These are phyloP conservation scores for Acleris emargana DNA, from an alignment of 2,888 invertebrate species.

Conservation along the genomic window DNA sequence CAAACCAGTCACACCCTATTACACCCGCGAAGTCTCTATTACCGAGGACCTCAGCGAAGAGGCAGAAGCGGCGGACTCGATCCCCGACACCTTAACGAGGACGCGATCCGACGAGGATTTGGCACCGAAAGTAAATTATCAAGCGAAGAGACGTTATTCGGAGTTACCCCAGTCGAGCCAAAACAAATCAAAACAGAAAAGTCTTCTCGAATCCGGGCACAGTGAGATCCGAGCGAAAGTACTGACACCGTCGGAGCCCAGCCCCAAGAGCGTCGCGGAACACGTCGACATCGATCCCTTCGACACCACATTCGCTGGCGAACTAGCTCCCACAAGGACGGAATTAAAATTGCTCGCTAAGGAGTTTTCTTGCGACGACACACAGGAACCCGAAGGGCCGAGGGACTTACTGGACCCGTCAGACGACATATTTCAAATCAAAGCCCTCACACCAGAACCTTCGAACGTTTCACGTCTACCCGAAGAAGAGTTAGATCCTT, in stretches of 20 bases:
- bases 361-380: conserved; percentile 86
- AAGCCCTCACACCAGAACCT: conserved; percentile 88
- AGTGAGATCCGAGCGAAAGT: conserved; percentile 83
- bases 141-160: conserved; percentile 77
- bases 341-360: conserved; percentile 90
- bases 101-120: conserved; percentile 87
- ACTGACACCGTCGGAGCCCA: conserved; percentile 79
- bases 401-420: conserved; percentile 78
- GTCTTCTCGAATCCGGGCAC: conserved; percentile 66
- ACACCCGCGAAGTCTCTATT: conserved; percentile 86
- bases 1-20: conserved; percentile 93
- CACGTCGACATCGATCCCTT: conserved; percentile 89
- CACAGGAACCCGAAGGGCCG: conserved; percentile 63
- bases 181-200: conserved; percentile 57
- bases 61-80: conserved; percentile 87
- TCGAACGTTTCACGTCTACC: conserved; percentile 55
- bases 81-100: conserved; percentile 80
- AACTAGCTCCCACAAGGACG: conserved; percentile 90
- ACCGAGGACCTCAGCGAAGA: conserved; percentile 80
- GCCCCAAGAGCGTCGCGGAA: conserved; percentile 68
- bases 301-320: conserved; percentile 92
- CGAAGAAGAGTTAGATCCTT: conserved; percentile 87
- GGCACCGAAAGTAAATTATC: conserved; percentile 74
- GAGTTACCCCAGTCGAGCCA: conserved; percentile 67
- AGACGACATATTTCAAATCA: conserved; percentile 84